Evolutionary conservation across 2,888 invertebrate species (phyloP).

Genomic region (Drosophila yooni): DNA sequence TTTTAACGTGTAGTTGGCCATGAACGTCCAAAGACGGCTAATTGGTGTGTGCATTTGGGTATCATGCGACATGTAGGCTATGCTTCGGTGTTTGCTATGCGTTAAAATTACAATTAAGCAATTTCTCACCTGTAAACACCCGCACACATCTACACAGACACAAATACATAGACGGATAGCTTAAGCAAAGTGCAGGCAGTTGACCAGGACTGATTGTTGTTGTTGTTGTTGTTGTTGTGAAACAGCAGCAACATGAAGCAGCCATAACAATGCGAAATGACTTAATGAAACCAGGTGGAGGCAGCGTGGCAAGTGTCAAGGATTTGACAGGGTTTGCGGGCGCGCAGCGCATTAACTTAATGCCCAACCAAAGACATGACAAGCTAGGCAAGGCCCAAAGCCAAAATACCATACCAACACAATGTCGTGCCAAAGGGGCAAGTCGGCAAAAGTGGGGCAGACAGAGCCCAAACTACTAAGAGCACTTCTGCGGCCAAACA

Average conservation of each 20-base stretch:
- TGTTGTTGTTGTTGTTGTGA: not conserved
- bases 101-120: slow-evolving; percentile 80
- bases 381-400: slow-evolving; percentile 33
- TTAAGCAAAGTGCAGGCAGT: slow-evolving; percentile 34
- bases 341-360: slow-evolving; percentile 73
- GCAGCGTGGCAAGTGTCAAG: slow-evolving; percentile 67
- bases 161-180: not conserved
- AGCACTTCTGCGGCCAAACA: slow-evolving; percentile 74
- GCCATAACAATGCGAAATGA: slow-evolving; percentile 74
- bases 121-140: slow-evolving; percentile 77
- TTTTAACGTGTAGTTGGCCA: slow-evolving; percentile 18
- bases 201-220: slow-evolving; percentile 37
- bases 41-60: slow-evolving; percentile 11
- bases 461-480: slow-evolving; percentile 77
- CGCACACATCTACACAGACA: slow-evolving; percentile 21
- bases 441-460: slow-evolving; percentile 57
- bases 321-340: slow-evolving; percentile 62
- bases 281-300: slow-evolving; percentile 72
- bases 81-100: slow-evolving; percentile 52
- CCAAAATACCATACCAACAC: slow-evolving; percentile 12
- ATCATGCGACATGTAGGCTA: slow-evolving; percentile 7
- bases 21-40: slow-evolving; percentile 31
- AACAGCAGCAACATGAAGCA: slow-evolving; percentile 43
- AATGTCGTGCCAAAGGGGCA: slow-evolving; percentile 3
- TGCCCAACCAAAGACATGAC: slow-evolving; percentile 77